Evolutionary conservation across 2,797 vertebrate species (phyloP), one percentile per base, ranked within the genome.

Genomic region (Pelodytes ibericus): DNA sequence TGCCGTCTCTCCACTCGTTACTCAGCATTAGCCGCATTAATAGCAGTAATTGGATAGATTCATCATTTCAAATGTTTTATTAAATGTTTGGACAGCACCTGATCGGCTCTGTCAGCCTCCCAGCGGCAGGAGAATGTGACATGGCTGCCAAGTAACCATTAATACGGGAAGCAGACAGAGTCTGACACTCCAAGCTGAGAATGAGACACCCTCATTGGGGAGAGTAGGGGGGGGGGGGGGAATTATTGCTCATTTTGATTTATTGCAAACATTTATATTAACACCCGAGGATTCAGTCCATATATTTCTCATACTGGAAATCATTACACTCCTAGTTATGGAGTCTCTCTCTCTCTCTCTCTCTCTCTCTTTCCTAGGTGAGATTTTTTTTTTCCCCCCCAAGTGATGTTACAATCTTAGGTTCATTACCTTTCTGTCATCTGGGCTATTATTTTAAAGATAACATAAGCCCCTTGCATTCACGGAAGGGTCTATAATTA

Each of bases 21-120:
- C 90, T 93, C 92, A 91, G 91, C 91, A 93, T 93, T 93, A 93
- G 91, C 89, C 90, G 89, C 90, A 92, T 92, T 93, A 93, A 93
- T 93, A 93, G 90, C 91, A 92, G 93, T 93, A 93, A 93, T 93
- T 93, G 92, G 89, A 92, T 92, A 90, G 90, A 93, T 93, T 92
- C 89, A 93, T 93, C 92, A 93, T 92, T 92, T 90, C 88, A 92
- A 93, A 92, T 91, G 90, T 93, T 93, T 93, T 93, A 92, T 90
- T 93, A 92, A 93, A 93, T 93, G 91, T 93, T 93, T 92, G 91
- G 91, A 92, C 92, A 92, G 91, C 87, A 89, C 90, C 88, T 90
- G 83, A 93, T 92, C 85, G 63, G 84, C 85, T 84, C 89, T 93
- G 92, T 92, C 92, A 93, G 86, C 83, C 89, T 88, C 84, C 84